Percentiles rank a stretch among this genome's conserved stretches.
These are phyloP conservation scores for Choloepus didactylus DNA, from an alignment of 2,797 vertebrate species.

Conservation along the genomic window DNA sequence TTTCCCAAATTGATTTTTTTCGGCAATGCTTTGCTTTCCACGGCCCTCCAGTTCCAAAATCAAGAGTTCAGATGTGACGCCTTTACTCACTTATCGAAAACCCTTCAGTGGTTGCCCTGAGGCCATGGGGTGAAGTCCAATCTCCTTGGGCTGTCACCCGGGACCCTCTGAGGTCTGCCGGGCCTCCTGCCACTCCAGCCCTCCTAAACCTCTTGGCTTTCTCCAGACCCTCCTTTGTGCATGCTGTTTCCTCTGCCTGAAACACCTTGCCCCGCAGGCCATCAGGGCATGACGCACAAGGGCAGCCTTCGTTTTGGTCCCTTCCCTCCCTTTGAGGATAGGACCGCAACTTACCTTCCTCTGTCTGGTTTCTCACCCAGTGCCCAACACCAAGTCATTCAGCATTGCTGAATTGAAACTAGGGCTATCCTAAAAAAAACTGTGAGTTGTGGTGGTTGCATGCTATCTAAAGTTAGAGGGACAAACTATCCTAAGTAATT, in stretches of 20 bases:
- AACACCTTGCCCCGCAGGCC: background rate
- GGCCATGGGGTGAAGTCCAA: background rate
- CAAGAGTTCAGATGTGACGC: background rate
- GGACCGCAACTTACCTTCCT: background rate
- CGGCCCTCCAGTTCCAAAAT: background rate
- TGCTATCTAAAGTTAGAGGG: background rate
- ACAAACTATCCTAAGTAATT: background rate
- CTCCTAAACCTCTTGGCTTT: background rate
- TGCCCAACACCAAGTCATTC: background rate
- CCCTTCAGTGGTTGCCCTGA: background rate
- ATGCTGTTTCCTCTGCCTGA: background rate
- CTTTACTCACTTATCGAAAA: background rate
- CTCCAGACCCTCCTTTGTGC: background rate
- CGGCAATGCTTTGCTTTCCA: background rate
- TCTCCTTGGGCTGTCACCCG: background rate
- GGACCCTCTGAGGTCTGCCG: background rate
- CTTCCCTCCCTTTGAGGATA: background rate
- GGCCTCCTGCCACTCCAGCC: background rate
- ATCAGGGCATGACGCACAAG: accelerated
- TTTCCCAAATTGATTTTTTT: too few relatives aligned
- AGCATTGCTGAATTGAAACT: background rate
- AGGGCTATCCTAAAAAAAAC: background rate
- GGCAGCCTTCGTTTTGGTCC: background rate
- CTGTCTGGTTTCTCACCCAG: background rate
- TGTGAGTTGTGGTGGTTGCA: background rate